phyloP scores from a whole-genome alignment of 2,888 invertebrate genomes.

The Seira musarum region DNA sequence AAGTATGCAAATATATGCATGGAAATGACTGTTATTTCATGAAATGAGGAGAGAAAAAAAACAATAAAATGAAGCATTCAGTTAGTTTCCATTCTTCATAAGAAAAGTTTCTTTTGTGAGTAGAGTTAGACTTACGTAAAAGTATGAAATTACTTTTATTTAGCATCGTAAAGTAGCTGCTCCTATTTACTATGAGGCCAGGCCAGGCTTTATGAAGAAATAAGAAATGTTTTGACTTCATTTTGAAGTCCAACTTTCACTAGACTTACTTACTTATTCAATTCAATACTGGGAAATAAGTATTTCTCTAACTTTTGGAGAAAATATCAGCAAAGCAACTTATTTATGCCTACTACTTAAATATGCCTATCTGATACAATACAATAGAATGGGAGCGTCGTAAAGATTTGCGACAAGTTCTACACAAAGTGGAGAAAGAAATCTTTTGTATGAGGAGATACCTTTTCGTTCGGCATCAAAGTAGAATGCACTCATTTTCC shows the following conservation, averaged over 20 bases:
- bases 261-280: no score
- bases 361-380: no score
- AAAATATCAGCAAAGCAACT: background rate
- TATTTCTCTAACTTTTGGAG: no score
- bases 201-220: background rate
- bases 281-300: background rate
- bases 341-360: background rate
- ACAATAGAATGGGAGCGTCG: no score
- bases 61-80: conserved; percentile 57
- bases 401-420: no score
- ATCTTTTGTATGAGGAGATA: no score
- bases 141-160: conserved; percentile 47
- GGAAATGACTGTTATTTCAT: conserved; percentile 59
- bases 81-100: conserved; percentile 26
- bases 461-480: no score
- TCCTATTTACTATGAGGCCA: background rate
- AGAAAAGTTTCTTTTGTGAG: background rate
- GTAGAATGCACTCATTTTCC: no score
- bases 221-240: background rate
- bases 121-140: conserved; percentile 25
- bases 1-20: conserved; percentile 53
- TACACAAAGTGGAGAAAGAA: no score
- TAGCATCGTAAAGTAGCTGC: conserved; percentile 44
- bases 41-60: conserved; percentile 59
- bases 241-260: no score